Evolutionary conservation across 2,113 vertebrate genomes (phyloP).

Genomic region (Austrofundulus limnaeus): DNA sequence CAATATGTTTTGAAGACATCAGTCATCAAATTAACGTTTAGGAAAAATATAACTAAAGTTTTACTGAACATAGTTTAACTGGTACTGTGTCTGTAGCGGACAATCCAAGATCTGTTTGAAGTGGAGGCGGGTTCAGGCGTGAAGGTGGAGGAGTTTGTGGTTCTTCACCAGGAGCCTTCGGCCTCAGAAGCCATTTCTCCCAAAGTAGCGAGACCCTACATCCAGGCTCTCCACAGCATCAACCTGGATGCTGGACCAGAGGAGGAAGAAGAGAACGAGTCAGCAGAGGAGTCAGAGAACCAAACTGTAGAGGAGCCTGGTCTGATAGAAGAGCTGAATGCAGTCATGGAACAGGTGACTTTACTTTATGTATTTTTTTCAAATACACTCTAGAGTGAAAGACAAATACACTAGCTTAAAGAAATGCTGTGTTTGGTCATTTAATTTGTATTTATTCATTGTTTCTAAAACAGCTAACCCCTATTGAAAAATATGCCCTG

Average conservation of each 20-base stretch:
- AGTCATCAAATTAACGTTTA: neutral
- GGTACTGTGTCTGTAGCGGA: constrained; percentile 79
- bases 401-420: neutral
- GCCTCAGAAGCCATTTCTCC: constrained; percentile 89
- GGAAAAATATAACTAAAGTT: neutral
- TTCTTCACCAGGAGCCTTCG: constrained; percentile 90
- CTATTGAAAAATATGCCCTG: constrained; percentile 93
- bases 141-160: constrained; percentile 92
- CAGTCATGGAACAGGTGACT: constrained; percentile 89
- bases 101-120: constrained; percentile 93
- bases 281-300: constrained; percentile 59
- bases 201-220: constrained; percentile 89
- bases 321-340: constrained; percentile 84
- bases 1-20: neutral
- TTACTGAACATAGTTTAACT: neutral
- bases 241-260: constrained; percentile 70
- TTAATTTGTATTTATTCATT: neutral
- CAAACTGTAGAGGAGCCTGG: constrained; percentile 75
- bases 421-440: neutral
- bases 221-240: constrained; percentile 91
- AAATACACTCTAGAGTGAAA: neutral
- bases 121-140: constrained; percentile 88
- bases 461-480: constrained; percentile 83
- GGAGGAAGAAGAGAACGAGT: constrained; percentile 53
- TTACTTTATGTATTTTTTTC: neutral